Evolutionary conservation across 2,888 invertebrate species (phyloP).

Genomic region (Aproaerema taeniolella): DNA sequence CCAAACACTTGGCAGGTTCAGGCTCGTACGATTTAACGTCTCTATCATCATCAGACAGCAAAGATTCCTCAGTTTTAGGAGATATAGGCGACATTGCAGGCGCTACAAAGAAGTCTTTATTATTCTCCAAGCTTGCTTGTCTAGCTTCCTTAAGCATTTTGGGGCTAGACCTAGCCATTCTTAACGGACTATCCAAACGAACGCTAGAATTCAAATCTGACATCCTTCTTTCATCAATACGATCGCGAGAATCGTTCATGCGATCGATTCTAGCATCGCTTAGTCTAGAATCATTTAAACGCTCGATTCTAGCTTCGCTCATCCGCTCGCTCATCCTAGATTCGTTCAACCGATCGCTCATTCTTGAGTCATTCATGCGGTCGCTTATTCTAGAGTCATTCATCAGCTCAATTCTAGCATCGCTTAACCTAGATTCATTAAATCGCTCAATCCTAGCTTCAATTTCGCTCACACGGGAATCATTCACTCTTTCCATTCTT

Average conservation of each 20-base stretch:
- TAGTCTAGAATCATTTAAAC: conserved; percentile 29
- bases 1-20: conserved; percentile 52
- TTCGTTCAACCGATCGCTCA: conserved; percentile 46
- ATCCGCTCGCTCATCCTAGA: conserved; percentile 30
- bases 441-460: conserved; percentile 29
- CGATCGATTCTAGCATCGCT: conserved; percentile 30
- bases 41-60: conserved; percentile 57
- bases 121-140: conserved; percentile 44
- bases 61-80: conserved; percentile 63
- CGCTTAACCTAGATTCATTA: conserved; percentile 30
- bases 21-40: conserved; percentile 53
- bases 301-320: conserved; percentile 28
- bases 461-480: conserved; percentile 30
- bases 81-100: conserved; percentile 54
- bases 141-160: conserved; percentile 46
- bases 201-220: conserved; percentile 56
- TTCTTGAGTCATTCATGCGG: conserved; percentile 38
- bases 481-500: conserved; percentile 27
- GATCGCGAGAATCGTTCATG: conserved; percentile 27
- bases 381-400: conserved; percentile 36
- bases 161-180: conserved; percentile 36
- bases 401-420: conserved; percentile 28
- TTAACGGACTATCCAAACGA: conserved; percentile 55
- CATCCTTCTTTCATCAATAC: conserved; percentile 40
- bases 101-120: conserved; percentile 49